Conservation (phyloP, 92 coral and sea anemone species). For the Muricea muricata region DNA sequence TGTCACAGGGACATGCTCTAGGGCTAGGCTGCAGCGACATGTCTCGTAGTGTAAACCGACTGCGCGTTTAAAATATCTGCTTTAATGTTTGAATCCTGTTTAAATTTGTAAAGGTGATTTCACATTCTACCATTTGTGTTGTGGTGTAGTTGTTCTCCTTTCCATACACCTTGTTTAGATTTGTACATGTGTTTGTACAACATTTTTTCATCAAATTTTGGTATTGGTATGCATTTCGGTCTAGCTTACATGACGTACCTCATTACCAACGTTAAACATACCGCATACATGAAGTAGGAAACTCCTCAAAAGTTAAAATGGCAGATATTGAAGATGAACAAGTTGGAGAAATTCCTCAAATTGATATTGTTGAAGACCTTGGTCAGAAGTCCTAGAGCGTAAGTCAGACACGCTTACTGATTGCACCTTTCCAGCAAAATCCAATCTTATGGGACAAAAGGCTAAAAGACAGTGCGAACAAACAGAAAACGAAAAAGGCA, state of each 20-base stretch:
- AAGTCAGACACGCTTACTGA: slow-evolving; percentile 17
- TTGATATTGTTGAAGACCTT: not conserved
- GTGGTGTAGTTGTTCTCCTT: not conserved
- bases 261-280: not conserved
- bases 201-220: not conserved
- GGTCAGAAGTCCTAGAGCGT: slow-evolving; percentile 21
- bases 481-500: not conserved
- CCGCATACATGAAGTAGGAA: not conserved
- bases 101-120: not conserved
- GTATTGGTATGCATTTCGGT: not conserved
- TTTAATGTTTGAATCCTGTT: not conserved
- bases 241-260: not conserved
- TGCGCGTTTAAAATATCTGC: not conserved
- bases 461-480: not conserved
- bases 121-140: not conserved
- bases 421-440: not conserved
- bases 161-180: too few species aligned
- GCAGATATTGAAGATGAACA: not conserved
- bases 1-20: too few species aligned
- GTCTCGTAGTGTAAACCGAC: not conserved
- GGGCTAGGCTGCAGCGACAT: too few species aligned
- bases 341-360: not conserved
- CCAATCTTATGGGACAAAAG: not conserved
- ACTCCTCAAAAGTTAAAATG: not conserved
- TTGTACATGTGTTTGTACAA: not conserved